A percentile compares a stretch with the other conserved stretches of the same genome.
Conservation (phyloP, 1,140 invertebrate genomes). For the Drosophila miranda region DNA sequence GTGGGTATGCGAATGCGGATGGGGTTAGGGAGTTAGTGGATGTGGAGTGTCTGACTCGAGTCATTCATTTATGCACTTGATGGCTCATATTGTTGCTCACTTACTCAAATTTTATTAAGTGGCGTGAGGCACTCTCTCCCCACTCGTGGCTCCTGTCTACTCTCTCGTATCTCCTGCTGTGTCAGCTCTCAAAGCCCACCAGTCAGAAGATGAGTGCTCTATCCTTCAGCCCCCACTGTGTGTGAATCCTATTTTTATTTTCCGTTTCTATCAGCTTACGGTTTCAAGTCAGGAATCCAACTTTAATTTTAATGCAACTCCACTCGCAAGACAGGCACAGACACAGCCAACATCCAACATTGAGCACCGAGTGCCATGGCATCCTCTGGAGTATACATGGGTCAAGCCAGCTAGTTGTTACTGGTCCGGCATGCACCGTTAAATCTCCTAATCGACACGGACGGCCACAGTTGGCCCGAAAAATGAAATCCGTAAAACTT, state of each 20-base stretch:
- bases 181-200: background rate
- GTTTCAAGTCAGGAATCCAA: conserved; percentile 13
- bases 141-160: no score
- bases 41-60: conserved; percentile 25
- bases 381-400: no score
- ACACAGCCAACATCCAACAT: no score
- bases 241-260: conserved; percentile 60
- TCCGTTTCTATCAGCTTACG: conserved; percentile 32
- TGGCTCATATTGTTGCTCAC: conserved; percentile 53
- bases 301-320: conserved; percentile 50
- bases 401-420: background rate
- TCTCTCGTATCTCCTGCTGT: no score
- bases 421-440: conserved; percentile 49
- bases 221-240: background rate
- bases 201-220: conserved; percentile 1
- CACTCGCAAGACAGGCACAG: no score
- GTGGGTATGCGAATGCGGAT: no score
- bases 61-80: conserved; percentile 66
- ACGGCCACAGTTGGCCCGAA: conserved; percentile 66
- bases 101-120: conserved; percentile 63
- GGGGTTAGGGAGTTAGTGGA: no score
- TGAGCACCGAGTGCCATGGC: no score
- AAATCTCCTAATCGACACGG: conserved; percentile 77
- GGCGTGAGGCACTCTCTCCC: conserved; percentile 37
- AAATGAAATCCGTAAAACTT: conserved; percentile 67